Evolutionary conservation across 2,888 invertebrate genomes (phyloP).

Genomic region (Psylliodes chrysocephalus): DNA sequence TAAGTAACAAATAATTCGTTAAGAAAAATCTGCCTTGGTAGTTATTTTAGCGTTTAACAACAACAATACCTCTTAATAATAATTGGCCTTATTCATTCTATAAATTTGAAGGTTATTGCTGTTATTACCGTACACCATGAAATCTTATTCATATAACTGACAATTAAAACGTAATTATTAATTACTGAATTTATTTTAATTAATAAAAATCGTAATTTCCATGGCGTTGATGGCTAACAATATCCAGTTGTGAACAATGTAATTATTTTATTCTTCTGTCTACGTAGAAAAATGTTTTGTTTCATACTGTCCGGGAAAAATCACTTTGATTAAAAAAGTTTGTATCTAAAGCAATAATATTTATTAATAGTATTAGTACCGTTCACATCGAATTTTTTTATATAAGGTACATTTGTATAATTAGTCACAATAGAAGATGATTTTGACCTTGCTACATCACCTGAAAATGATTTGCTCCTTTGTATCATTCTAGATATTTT

Average conservation of each 20-base stretch:
- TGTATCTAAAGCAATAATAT: too few relatives aligned
- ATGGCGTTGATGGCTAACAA: not conserved
- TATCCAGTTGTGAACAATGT: not conserved
- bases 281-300: too few relatives aligned
- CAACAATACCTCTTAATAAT: conserved; percentile 9
- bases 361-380: too few relatives aligned
- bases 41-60: not conserved
- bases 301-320: too few relatives aligned
- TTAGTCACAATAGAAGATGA: too few relatives aligned
- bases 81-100: conserved; percentile 20
- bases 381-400: too few relatives aligned
- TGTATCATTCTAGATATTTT: too few relatives aligned
- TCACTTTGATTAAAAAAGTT: too few relatives aligned
- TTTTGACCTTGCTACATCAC: too few relatives aligned
- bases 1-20: too few relatives aligned
- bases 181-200: conserved; percentile 17
- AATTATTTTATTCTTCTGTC: not conserved
- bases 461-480: too few relatives aligned
- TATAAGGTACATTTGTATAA: too few relatives aligned
- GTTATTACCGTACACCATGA: conserved; percentile 23
- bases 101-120: conserved; percentile 24
- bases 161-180: conserved; percentile 13
- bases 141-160: conserved; percentile 15
- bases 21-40: not conserved
- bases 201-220: conserved; percentile 8